Base-by-base conservation (phyloP, 2,888 invertebrate genomes). In the Lasioglossum calceatum region DNA sequence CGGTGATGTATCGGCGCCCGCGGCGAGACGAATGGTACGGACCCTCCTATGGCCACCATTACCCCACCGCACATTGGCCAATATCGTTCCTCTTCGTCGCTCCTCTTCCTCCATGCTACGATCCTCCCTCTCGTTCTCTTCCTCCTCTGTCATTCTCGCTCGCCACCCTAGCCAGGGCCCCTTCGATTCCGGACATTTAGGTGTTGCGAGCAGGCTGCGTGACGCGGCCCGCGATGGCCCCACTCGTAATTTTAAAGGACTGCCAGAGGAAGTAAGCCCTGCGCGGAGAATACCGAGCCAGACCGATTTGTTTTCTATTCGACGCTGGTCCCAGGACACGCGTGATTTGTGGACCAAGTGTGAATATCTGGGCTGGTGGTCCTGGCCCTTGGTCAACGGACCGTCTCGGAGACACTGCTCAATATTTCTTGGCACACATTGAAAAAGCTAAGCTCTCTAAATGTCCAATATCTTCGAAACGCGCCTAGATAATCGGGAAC, bases 1-100 rank as follows among this genome's bases (percentile, higher is more conserved):
- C 93, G 92, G 93, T 94, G 94, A 94, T 94, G 94, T 94, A 94
- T 94, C 92, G 94, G 93, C 93, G 93, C 94, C 94, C 93, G 93
- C 92, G 92, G 95, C 93, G 93, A 94, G 94, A 94, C 94, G 94
- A 93, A 95, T 95, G 93, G 93, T 93, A 91, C 90, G 89, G 92
- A 92, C 92, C 91, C 92, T 93, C 92, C 92, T 92, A 93, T 93
- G 92, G 92, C 92, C 91, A 93, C 92, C 93, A 94, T 93, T 93
- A 93, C 92, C 93, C 92, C 90, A 92, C 93, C 92, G 91, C 92
- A 93, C 91, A 93, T 93, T 93, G 92, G 91, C 92, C 93, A 93
- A 94, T 93, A 93, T 93, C 90, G 90, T 71, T 71, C 73, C 85
- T 84, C 87, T 87, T 84, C 76, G 81, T 88, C 70, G 61, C 82